Base-by-base conservation (phyloP, 2,888 invertebrate genomes). In the Auanema sp. region DNA sequence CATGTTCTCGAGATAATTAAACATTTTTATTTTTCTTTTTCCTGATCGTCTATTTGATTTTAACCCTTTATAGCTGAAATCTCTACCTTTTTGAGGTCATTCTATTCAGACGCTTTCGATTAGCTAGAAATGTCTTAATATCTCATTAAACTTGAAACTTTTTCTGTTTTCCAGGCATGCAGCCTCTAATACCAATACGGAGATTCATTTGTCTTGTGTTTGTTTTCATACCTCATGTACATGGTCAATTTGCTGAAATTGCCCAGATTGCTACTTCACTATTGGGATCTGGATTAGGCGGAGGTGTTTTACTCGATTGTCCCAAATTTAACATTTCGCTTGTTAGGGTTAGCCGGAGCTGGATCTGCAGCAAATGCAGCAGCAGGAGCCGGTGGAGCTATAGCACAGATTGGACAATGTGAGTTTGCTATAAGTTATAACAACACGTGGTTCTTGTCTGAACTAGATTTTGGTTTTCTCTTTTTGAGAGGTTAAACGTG, bases 211-310 rank as follows among this genome's bases (percentile, higher is more conserved):
- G 33, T 33, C 59, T 60, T n/a, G 14, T 60, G 21, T 33, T 52
- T 43, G 23, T 60, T 21, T 25, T 44, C 21, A 33, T 44, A n/a
- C 24, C 21, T 16, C 23, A 44, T 21, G 59, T 52, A 16, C 18
- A 60, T 54, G 60, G 25, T 16, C 80, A 80, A 54, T 80, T 80
- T 40, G 80, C 77, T 18, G 80, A 80, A 43, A 80, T 80, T 24
- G 80, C 80, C 21, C 79, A 78, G 8, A 60, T 79, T 0, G 76
- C 78, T 24, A 73, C 77, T 11, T 72, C 74, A 1, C 58, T 79
- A 3, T 54, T 79, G 10, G 72, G 72, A 21, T 40, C 56, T 24
- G 62, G 57, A 12, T 47, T 58, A 21, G 68, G 70, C 16, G 63
- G 66, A 41, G 63, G 65, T 54, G 53, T 65, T 6, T 3, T 14